Percentiles rank a stretch among this genome's conserved stretches.
These are phyloP conservation scores for Leucopternis melanops DNA, from an alignment of 2,113 vertebrate genomes.

Conservation along the genomic window DNA sequence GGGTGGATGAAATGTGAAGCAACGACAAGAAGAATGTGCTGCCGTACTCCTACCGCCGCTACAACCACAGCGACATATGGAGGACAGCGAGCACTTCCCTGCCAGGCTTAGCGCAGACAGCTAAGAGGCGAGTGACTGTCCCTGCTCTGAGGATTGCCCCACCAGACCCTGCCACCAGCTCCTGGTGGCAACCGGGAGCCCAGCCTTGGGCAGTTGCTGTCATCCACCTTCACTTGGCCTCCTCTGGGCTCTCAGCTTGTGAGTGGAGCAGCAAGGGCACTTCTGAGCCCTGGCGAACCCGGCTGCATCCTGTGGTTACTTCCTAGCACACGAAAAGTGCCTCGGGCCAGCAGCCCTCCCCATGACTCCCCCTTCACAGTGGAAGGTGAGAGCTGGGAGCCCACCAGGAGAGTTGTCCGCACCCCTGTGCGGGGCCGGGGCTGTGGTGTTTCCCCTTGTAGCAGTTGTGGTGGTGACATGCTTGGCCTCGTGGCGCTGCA, in stretches of 20 bases:
- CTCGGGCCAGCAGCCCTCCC: background rate
- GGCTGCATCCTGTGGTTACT: accelerated
- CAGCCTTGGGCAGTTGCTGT: background rate
- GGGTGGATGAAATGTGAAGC: background rate
- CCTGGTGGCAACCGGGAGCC: background rate
- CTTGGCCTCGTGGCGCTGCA: background rate
- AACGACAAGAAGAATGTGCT: accelerated
- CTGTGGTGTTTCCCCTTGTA: background rate
- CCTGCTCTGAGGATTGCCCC: background rate
- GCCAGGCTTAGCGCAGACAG: background rate
- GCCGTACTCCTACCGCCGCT: background rate
- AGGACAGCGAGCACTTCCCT: background rate
- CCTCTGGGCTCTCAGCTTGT: accelerated
- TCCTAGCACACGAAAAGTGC: accelerated
- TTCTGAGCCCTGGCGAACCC: background rate
- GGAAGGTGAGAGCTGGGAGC: background rate
- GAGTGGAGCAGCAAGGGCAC: background rate
- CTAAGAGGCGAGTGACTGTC: background rate
- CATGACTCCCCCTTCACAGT: background rate
- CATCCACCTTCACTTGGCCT: background rate
- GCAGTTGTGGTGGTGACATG: background rate
- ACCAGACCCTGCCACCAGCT: background rate
- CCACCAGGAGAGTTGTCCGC: background rate
- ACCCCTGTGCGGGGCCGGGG: accelerated
- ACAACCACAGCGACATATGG: background rate